Conservation (phyloP, 2,797 vertebrate species). For the Siniperca scherzeri region DNA sequence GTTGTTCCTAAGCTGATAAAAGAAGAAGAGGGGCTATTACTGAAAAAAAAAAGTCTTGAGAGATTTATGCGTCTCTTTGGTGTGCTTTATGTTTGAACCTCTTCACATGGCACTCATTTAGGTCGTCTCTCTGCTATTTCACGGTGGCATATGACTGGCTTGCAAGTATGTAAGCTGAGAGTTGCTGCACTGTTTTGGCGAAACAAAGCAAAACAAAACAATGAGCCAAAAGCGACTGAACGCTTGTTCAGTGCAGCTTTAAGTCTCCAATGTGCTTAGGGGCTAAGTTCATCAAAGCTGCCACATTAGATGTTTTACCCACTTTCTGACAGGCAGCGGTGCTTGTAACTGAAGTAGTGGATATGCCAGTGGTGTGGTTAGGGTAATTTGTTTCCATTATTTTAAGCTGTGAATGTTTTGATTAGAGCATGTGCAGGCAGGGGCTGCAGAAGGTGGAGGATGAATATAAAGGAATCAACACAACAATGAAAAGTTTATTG, state of each 20-base stretch:
- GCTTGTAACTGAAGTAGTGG: conserved; percentile 15
- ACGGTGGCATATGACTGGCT: conserved; percentile 13
- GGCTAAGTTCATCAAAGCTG: conserved; percentile 37
- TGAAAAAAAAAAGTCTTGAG: background rate
- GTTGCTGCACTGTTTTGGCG: conserved; percentile 1
- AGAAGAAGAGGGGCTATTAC: background rate
- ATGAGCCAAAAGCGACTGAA: conserved; percentile 19
- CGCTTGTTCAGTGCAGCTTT: conserved; percentile 5
- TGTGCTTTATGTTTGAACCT: background rate
- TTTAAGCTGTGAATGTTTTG: conserved; percentile 21
- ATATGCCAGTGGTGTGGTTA: background rate
- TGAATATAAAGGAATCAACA: background rate
- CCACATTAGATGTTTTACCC: conserved; percentile 33
- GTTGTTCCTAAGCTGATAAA: background rate
- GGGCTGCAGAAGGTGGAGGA: background rate
- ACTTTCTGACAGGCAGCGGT: conserved; percentile 22
- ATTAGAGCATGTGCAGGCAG: conserved; percentile 13
- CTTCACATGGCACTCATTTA: conserved; percentile 34
- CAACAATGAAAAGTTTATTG: background rate
- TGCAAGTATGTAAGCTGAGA: conserved; percentile 14
- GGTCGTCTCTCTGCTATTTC: conserved; percentile 18
- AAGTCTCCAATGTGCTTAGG: conserved; percentile 8
- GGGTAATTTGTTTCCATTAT: background rate
- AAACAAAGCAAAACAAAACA: conserved; percentile 42
- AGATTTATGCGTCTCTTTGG: background rate